Evolutionary conservation across 2,888 invertebrate genomes (phyloP), one percentile per base, ranked within the genome.

Genomic region (Eledona agricola): DNA sequence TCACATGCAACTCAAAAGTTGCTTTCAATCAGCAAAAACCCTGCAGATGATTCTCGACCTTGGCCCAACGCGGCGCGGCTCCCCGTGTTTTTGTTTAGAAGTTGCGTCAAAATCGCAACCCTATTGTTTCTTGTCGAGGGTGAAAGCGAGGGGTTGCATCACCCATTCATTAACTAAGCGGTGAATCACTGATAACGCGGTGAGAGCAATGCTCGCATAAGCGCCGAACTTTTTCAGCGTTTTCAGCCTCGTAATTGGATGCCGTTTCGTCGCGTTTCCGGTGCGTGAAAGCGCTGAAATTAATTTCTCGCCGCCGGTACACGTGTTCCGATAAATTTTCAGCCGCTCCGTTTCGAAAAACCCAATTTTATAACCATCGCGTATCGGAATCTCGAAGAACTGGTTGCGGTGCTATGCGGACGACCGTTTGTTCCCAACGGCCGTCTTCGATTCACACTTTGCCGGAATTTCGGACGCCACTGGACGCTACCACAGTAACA

Each of bases 281-380:
- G 42, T 16, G 20, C 13, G n/a, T 13, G 42, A 20, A 12, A 34
- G 17, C 29, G n/a, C 56, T 46, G 57, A 43, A 59, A 62, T 71
- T 70, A 70, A 70, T 71, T 70, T 65, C 63, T 55, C 52, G 26
- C 31, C 16, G 16, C 51, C 4, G 22, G 52, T 64, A 65, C 67
- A 66, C 65, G 66, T 67, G 67, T 68, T 69, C 55, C 65, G 66
- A 69, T 69, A 68, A 68, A 70, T 70, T 67, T 64, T 51, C 59
- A 63, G 65, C 62, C 51, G 65, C 62, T 51, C 62, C 6, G 26
- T 12, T 10, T 10, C 40, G 40, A 40, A 69, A 71, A 72, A 71
- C 72, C 72, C 67, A 71, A 71, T 73, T 73, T 73, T 70, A 71
- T 72, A 72, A 74, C 72, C 72, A 73, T 72, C 72, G 47, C 32